Evolutionary conservation across 2,888 invertebrate genomes (phyloP).

Genomic region (Subacronicta megacephala): DNA sequence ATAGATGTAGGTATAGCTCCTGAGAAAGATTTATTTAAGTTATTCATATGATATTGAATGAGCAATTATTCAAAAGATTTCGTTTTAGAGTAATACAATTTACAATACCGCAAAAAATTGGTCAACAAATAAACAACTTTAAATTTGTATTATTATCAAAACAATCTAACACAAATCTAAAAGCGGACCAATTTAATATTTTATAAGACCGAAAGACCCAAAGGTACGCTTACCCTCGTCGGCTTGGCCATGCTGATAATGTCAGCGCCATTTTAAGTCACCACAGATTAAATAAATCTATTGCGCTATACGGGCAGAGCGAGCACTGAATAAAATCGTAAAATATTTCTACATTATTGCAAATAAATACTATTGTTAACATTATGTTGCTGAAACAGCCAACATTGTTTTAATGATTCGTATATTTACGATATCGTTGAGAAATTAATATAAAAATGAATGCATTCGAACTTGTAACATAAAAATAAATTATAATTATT

Average conservation of each 20-base stretch:
- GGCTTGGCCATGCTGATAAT: constrained; percentile 49
- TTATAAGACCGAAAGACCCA: constrained; percentile 51
- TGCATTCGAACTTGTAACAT: not conserved
- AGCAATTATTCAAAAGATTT: no score
- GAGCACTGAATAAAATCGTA: constrained; percentile 3
- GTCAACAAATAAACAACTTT: not conserved
- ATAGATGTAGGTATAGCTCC: no score
- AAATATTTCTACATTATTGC: not conserved
- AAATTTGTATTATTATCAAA: constrained; percentile 4
- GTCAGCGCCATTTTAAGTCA: constrained; percentile 51
- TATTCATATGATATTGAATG: no score
- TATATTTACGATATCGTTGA: not conserved
- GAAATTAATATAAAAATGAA: not conserved
- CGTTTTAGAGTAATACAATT: no score
- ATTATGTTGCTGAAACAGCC: not conserved
- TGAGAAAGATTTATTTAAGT: no score
- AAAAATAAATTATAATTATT: constrained; percentile 8
- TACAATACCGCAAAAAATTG: not conserved
- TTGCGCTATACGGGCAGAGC: constrained; percentile 15
- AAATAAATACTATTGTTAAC: no score
- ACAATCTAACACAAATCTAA: constrained; percentile 9
- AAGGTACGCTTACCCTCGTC: constrained; percentile 55
- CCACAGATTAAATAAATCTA: constrained; percentile 47
- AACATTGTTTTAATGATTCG: not conserved
- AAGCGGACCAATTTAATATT: constrained; percentile 48